Evolutionary conservation across 2,888 invertebrate species (phyloP), one percentile per base, ranked within the genome.

Genomic region (Dolichomitus sp.): DNA sequence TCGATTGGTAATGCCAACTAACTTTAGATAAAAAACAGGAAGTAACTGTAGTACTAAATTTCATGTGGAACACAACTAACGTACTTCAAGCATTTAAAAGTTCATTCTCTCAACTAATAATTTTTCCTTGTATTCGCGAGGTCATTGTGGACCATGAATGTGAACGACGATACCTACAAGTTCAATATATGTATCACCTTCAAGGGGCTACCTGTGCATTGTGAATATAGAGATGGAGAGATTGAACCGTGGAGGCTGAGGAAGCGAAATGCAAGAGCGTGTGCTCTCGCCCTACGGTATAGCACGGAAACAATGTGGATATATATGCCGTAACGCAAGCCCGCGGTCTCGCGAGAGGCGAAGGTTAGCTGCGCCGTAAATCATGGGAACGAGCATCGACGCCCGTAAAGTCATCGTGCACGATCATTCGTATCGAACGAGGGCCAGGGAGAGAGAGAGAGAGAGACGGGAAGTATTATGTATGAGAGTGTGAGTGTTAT

Each of bases 301-400:
- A 73, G 61, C 54, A 66, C 70, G 63, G 75, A 79, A 81, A 82
- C 82, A 82, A 82, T 82, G 82, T 79, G 74, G 74, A 45, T 81
- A 70, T 75, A 78, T 72, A 75, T 76, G 74, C 70, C 66, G 77
- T 84, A 90, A 88, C 88, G 87, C 57, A 87, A 87, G 86, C 85
- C 84, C 84, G 80, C 83, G 75, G 83, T 73, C 82, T 40, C 63
- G 68, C 70, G 65, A 68, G 86, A 88, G 87, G 86, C 89, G 90
- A 90, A 90, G 91, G 91, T 91, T 92, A 89, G 90, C 89, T 84
- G 89, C 86, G 89, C 87, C 90, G 90, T 92, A 92, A 92, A 92
- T 92, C 92, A 92, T 88, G 87, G 83, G 88, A 91, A 92, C 91
- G 91, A 91, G 92, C 90, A 92, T 92, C 92, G 91, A 91, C 89